A percentile compares a stretch with the other conserved stretches of the same genome.
phyloP scores from a whole-genome alignment of 2,888 invertebrate genomes.

The Thymelicus lineola region DNA sequence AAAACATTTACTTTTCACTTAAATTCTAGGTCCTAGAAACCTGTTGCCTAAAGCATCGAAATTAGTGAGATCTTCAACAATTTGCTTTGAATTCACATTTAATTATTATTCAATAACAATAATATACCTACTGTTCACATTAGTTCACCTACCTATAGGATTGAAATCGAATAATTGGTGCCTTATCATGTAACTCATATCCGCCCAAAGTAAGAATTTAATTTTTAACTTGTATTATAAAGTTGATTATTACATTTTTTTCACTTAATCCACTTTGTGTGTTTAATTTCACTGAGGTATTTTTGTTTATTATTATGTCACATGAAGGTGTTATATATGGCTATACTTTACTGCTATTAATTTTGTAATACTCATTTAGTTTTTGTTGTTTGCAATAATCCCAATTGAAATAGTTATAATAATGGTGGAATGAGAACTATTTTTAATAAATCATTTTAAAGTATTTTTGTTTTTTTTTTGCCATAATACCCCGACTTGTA shows the following conservation, averaged over 20 bases:
- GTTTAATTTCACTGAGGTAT: neutral
- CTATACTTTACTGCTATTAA: slow-evolving; percentile 24
- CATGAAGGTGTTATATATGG: neutral
- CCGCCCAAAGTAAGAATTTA: slow-evolving; percentile 63
- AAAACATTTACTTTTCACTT: no score
- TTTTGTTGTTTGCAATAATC: slow-evolving; percentile 37
- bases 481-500: neutral
- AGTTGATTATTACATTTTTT: no score
- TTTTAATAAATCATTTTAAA: slow-evolving; percentile 62
- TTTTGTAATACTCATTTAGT: slow-evolving; percentile 54
- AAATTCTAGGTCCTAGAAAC: no score
- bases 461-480: slow-evolving; percentile 42
- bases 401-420: slow-evolving; percentile 50
- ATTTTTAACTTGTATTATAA: neutral
- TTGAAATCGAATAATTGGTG: slow-evolving; percentile 57
- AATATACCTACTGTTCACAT: neutral
- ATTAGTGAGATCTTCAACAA: slow-evolving; percentile 11
- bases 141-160: neutral
- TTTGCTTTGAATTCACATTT: slow-evolving; percentile 17
- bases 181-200: slow-evolving; percentile 73
- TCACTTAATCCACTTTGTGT: neutral
- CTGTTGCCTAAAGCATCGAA: no score
- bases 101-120: slow-evolving; percentile 39
- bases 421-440: slow-evolving; percentile 54
- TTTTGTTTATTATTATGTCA: neutral